Base-by-base conservation (phyloP, 1,140 invertebrate species). In the Portunus trituberculatus region DNA sequence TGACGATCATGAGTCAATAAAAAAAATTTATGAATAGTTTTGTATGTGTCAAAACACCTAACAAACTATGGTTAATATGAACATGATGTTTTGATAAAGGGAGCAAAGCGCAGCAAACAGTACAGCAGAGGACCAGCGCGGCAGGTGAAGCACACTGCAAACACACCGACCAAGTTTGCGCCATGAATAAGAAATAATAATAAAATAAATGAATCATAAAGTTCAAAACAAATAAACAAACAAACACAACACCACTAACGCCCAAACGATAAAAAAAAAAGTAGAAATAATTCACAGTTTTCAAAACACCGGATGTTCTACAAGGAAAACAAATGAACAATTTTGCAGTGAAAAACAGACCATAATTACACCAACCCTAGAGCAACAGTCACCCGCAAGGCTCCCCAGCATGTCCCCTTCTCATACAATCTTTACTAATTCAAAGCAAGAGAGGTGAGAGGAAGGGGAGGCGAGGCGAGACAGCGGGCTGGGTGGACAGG, bases 371-470 rank as follows among this genome's bases (percentile, higher is more conserved):
- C 67, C 67, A n/a, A 76, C 12, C 67, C 67, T n/a, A n/a, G 67
- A 76, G 67, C 67, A 76, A 76, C 67, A 76, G 67, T 76, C 67
- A 76, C 67, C 67, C 67, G 67, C 67, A 76, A 76, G 67, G 67
- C 67, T 76, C 67, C 67, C 67, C 25, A 20, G 25, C 67, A 25
- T 20, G 67, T 76, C 67, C 67, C 67, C 67, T 76, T 76, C 67
- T 76, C 67, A 76, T 76, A 76, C 67, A 76, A 76, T 76, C 67
- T 76, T 76, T 76, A 76, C 67, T 76, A 76, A 76, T 76, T 76
- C 67, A 76, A 76, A 76, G 67, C 67, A 76, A 76, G 67, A 76
- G 67, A 76, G 67, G 67, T n/a, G 67, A 76, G 67, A 76, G 67
- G 20, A 76, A 76, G 67, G 67, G 67, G 67, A 76, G 67, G 67